Conservation (phyloP, 64 coral and sea anemone genomes). For the Porites australiensis region DNA sequence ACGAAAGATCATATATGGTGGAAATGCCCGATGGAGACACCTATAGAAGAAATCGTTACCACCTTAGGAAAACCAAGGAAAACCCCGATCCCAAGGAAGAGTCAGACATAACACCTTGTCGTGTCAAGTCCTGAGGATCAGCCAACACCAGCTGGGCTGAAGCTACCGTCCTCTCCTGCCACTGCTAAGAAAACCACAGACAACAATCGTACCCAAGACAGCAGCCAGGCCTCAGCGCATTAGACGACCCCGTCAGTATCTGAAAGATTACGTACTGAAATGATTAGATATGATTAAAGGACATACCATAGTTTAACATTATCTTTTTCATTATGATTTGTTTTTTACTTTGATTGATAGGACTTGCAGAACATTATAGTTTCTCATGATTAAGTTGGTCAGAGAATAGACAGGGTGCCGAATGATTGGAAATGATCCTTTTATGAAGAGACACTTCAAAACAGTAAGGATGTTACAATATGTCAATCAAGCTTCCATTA, state of each 20-base stretch:
- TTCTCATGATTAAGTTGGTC: conserved; percentile 7
- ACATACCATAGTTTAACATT: background rate
- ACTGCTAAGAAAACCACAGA: background rate
- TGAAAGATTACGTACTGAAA: background rate
- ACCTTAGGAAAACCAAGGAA: background rate
- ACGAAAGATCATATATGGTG: too few relatives aligned
- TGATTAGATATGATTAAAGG: conserved; percentile 2
- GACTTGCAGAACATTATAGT: conserved; percentile 1
- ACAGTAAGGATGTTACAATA: too few relatives aligned
- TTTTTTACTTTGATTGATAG: background rate
- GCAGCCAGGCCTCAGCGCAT: conserved; percentile 6
- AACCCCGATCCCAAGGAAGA: background rate
- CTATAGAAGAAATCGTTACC: too few relatives aligned
- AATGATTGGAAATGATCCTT: background rate
- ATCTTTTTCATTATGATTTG: conserved; percentile 4
- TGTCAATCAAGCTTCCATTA: too few relatives aligned
- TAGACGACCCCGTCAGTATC: conserved; percentile 3
- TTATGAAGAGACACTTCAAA: conserved; percentile 8
- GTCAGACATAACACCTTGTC: background rate
- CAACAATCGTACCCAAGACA: background rate
- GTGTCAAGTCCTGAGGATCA: conserved; percentile 13
- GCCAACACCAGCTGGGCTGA: conserved; percentile 1
- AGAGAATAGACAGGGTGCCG: background rate
- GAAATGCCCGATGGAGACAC: too few relatives aligned
- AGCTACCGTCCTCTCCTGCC: background rate